Percentiles rank a stretch among this genome's conserved stretches.
phyloP scores from a whole-genome alignment of 1,140 invertebrate species.

The Trialeurodes vaporariorum region DNA sequence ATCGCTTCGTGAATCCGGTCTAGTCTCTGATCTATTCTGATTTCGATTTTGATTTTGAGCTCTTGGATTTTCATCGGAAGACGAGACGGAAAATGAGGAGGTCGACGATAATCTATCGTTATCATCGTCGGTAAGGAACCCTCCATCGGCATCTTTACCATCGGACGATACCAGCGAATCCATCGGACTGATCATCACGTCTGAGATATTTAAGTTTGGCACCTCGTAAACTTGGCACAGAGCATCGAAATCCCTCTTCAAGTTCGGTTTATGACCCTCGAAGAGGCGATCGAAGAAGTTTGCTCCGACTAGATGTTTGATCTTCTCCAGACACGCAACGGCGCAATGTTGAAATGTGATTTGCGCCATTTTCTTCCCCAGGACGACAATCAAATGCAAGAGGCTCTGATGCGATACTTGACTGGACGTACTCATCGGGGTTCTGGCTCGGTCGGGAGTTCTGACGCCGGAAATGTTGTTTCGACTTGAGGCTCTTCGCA shows the following conservation, averaged over 20 bases:
- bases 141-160: slow-evolving; percentile 12
- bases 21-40: no score
- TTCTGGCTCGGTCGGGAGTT: not conserved
- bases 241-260: slow-evolving; percentile 49
- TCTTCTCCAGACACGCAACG: slow-evolving; percentile 49
- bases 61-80: not conserved
- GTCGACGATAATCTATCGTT: not conserved
- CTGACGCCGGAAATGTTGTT: not conserved
- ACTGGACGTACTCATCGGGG: not conserved
- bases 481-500: not conserved
- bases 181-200: slow-evolving; percentile 8
- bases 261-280: slow-evolving; percentile 37
- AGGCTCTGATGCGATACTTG: slow-evolving; percentile 23
- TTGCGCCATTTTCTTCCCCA: slow-evolving; percentile 52
- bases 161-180: slow-evolving; percentile 12
- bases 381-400: slow-evolving; percentile 37
- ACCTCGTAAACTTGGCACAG: slow-evolving; percentile 47
- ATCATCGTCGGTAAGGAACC: not conserved
- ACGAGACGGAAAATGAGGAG: no score
- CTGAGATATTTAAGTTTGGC: slow-evolving; percentile 10
- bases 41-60: not conserved
- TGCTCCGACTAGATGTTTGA: slow-evolving; percentile 47
- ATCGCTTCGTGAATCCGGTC: not conserved
- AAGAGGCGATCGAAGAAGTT: slow-evolving; percentile 41
- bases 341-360: slow-evolving; percentile 53